Evolutionary conservation across 2,797 vertebrate genomes (phyloP), one percentile per base, ranked within the genome.

Genomic region (Karalla daura): DNA sequence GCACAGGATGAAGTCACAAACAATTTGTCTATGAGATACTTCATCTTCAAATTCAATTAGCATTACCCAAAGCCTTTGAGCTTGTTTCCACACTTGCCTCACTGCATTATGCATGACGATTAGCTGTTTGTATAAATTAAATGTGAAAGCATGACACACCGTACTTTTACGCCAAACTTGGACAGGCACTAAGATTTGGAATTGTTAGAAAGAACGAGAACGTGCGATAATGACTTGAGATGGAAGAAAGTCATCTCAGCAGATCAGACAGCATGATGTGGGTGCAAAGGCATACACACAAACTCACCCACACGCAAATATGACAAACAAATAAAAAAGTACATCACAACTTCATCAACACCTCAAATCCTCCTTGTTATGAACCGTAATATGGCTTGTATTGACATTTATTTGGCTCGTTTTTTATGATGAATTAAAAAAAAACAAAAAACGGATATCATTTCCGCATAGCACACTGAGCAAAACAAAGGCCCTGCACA

Each of bases 11-110:
- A 76, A 86, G 87, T 91, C 84, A 85, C 78, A 89, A 82, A 87
- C 81, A 66, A 85, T 92, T 88, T 91, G 85, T 89, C 80, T 76
- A 37, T 33, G 58, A 84, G 81, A 91, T 82, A 83, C 75, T 84
- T 81, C 71, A 83, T 91, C 86, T 82, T 93, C 88, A 87, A 80
- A 90, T 87, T 90, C 66, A 91, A 90, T 92, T 89, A 90, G 67
- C 85, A 85, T 88, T 83, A 88, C 56, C 77, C 80, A 54, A 76
- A 88, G 84, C 87, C 83, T 82, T 66, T 70, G 75, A 80, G 68
- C 82, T 65, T 81, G 83, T 86, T 86, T 85, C 80, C 80, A 85
- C 84, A 84, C 81, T 85, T 76, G 73, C 75, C 63, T 68, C 14
- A 15, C 62, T 89, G 80, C 78, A 91, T 89, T 86, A 93, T 89